These are phyloP conservation scores for Fringilla coelebs DNA, from an alignment of 2,797 vertebrate genomes.

Conservation along the genomic window DNA sequence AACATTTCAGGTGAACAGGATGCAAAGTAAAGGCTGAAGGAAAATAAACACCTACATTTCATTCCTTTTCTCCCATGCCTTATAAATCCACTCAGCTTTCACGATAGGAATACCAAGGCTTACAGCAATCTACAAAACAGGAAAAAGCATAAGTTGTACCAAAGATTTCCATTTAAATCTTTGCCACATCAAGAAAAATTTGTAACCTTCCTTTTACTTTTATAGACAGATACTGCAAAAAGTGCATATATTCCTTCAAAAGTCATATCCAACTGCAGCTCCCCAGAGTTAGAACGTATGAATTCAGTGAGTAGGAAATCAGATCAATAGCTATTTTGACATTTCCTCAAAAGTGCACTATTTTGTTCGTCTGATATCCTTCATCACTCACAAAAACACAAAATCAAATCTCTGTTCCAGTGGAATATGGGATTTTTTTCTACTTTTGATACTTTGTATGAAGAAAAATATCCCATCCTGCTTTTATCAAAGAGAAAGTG, in stretches of 20 bases:
- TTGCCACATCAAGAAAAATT: neutral
- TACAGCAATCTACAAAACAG: slow-evolving; percentile 85
- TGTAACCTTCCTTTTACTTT: neutral
- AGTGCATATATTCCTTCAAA: neutral
- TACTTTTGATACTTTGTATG: neutral
- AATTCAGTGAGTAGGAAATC: neutral
- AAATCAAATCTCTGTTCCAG: neutral
- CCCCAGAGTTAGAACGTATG: neutral
- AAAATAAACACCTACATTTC: slow-evolving; percentile 82
- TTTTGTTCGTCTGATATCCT: neutral
- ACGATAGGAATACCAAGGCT: slow-evolving; percentile 95
- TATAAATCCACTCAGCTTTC: slow-evolving; percentile 91
- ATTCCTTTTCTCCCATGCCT: slow-evolving; percentile 91
- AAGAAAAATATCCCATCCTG: neutral
- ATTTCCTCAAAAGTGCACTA: neutral
- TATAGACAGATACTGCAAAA: neutral
- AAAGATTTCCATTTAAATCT: neutral
- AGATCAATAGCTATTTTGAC: neutral
- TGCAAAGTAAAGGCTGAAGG: neutral
- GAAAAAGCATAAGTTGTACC: neutral
- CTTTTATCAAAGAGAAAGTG: neutral
- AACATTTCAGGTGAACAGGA: neutral
- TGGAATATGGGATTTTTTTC: neutral
- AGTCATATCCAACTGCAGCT: neutral
- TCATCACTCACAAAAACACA: neutral